Base-by-base conservation (phyloP, 1,140 invertebrate species). In the Tetramorium parvispinum region DNA sequence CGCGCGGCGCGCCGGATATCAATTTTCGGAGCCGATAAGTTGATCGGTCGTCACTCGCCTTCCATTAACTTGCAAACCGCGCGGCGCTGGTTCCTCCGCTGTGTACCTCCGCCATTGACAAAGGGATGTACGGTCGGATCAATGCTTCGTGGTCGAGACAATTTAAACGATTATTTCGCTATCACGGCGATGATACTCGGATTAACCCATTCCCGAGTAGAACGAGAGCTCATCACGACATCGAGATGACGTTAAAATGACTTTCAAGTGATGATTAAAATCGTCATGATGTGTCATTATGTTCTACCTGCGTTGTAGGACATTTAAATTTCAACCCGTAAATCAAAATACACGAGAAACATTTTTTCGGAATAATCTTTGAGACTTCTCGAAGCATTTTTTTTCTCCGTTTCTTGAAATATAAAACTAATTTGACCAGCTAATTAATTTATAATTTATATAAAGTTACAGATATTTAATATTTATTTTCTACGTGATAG, bases 21-120 rank as follows among this genome's bases (percentile, higher is more conserved):
- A 89, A 88, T 92, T 92, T 87, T 81, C 70, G 81, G 59, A 77
- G 85, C 55, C 88, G 86, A 91, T 91, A 88, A 91, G 91, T 91
- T 91, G 91, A 92, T 87, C 85, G 87, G 79, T 78, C 70, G 79
- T 83, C 86, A 78, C 49, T 61, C 59, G 59, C 46, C 46, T 79
- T 63, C 53, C 40, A 66, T 76, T 87, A 87, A 83, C 55, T 59
- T 70, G 85, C 55, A 63, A 57, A 65, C 49, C 66, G 21, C 55
- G 21, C 71, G 49, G 3, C 32, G 24, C 16, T 53, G 18, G 53
- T 49, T 24, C 21, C 32, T 57, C 79, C 40, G 32, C 32, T 11
- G 16, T 59, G 51, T 57, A 53, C 4, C 5, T 40, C n/a, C 13
- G 13, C 71, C 24, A 61, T 59, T 73, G 66, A 57, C 51, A 61